A percentile compares a stretch with the other conserved stretches of the same genome.
Conservation (phyloP, 2,797 vertebrate genomes). For the Rhynchotus rufescens region DNA sequence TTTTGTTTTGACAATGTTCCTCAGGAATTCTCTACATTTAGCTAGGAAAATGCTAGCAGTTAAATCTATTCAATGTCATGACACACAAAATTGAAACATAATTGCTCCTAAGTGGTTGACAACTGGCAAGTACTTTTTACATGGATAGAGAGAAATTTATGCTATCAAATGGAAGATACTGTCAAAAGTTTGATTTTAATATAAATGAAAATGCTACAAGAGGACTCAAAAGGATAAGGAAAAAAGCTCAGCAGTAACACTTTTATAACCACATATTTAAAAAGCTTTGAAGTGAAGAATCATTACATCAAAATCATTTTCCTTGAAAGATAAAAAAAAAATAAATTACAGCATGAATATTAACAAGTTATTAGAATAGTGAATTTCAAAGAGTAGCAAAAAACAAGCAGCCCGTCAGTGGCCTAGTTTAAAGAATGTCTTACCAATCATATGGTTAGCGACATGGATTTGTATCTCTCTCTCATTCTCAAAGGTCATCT, state of each 20-base stretch:
- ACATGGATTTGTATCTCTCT: slow-evolving; percentile 99
- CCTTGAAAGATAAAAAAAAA: slow-evolving; percentile 48
- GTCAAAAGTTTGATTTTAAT: slow-evolving; percentile 73
- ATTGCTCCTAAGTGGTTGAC: slow-evolving; percentile 79
- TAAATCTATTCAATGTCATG: slow-evolving; percentile 79
- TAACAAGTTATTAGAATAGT: slow-evolving; percentile 28
- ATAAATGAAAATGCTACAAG: slow-evolving; percentile 54
- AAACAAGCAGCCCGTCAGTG: slow-evolving; percentile 19
- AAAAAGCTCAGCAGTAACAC: slow-evolving; percentile 33
- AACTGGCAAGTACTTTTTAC: slow-evolving; percentile 74
- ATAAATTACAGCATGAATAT: slow-evolving; percentile 55
- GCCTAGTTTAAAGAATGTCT: slow-evolving; percentile 76
- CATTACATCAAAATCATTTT: slow-evolving; percentile 59
- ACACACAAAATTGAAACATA: slow-evolving; percentile 76
- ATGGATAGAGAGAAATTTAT: slow-evolving; percentile 71
- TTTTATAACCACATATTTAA: slow-evolving; percentile 60
- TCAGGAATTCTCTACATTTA: slow-evolving; percentile 72
- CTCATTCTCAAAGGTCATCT: slow-evolving; percentile 99
- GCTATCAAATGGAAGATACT: slow-evolving; percentile 72
- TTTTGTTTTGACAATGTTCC: slow-evolving; percentile 75
- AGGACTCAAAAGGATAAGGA: slow-evolving; percentile 50
- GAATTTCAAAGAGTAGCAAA: slow-evolving; percentile 19
- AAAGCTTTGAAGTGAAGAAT: slow-evolving; percentile 63
- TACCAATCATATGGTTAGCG: slow-evolving; percentile 99
- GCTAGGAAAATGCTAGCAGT: slow-evolving; percentile 71